phyloP scores from a whole-genome alignment of 2,797 vertebrate genomes.

The Rhadinocentrus ornatus region DNA sequence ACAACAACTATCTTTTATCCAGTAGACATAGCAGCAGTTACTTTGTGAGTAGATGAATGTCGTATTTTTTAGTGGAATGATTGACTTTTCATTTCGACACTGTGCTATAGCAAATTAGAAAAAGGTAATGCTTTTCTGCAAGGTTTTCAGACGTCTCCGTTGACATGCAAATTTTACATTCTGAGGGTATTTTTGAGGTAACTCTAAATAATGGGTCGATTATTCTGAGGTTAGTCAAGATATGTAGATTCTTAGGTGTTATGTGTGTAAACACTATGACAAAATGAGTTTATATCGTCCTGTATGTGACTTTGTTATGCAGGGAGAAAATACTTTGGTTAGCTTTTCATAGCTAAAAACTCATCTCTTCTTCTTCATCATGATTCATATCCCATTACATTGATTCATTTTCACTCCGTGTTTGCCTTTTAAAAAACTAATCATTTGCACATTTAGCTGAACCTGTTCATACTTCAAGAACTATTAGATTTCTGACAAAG shows the following conservation, averaged over 20 bases:
- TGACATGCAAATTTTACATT: slow-evolving; percentile 59
- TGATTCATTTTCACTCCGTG: no score
- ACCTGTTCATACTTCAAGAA: no score
- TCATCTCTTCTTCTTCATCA: no score
- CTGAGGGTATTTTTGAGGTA: slow-evolving; percentile 51
- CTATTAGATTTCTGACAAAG: no score
- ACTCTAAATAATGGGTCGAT: slow-evolving; percentile 51
- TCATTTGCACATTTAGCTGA: no score
- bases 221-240: slow-evolving; percentile 48
- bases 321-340: not conserved
- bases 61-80: slow-evolving; percentile 46
- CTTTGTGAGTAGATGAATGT: slow-evolving; percentile 53
- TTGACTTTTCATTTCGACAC: slow-evolving; percentile 46
- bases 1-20: slow-evolving; percentile 41
- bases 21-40: slow-evolving; percentile 47
- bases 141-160: slow-evolving; percentile 66
- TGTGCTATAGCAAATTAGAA: slow-evolving; percentile 37
- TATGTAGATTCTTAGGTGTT: slow-evolving; percentile 39
- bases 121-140: slow-evolving; percentile 59
- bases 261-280: not conserved
- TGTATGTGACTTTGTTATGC: not conserved
- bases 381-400: no score
- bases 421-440: no score
- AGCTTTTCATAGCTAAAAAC: not conserved
- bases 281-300: not conserved